Evolutionary conservation across 2,888 invertebrate species (phyloP).

Genomic region (Furcula furcula): DNA sequence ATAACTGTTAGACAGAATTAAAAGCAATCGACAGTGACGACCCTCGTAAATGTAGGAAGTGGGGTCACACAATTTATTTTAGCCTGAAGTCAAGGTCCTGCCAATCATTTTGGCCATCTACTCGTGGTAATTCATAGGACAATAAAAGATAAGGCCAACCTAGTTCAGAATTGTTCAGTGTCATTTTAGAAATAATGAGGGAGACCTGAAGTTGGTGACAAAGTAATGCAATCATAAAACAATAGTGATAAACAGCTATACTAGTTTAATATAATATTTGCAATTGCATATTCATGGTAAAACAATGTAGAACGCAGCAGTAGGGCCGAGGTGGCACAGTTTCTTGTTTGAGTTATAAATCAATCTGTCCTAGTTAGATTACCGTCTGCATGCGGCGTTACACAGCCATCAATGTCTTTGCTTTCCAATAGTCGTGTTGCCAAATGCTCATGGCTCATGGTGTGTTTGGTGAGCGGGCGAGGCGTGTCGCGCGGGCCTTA

Average conservation of each 20-base stretch:
- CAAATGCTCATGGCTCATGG: conserved; percentile 51
- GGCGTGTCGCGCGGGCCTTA: conserved; percentile 28
- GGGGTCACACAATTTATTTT: conserved; percentile 74
- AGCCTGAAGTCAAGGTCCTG: conserved; percentile 73
- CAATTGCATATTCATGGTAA: conserved; percentile 62
- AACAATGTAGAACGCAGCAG: conserved; percentile 65
- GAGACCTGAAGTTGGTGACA: conserved; percentile 1
- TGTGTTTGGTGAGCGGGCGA: conserved; percentile 38
- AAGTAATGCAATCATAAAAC: not conserved
- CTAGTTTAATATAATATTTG: conserved; percentile 47
- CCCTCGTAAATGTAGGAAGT: conserved; percentile 71
- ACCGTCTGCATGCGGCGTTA: conserved; percentile 57
- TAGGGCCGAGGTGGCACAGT: conserved; percentile 76
- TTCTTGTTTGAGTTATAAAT: conserved; percentile 75
- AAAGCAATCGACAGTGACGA: conserved; percentile 63
- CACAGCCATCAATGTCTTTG: conserved; percentile 57
- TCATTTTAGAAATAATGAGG: conserved; percentile 20
- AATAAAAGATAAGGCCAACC: conserved; percentile 68
- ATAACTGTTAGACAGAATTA: conserved; percentile 46
- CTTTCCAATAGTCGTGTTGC: conserved; percentile 66
- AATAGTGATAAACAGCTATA: conserved; percentile 16
- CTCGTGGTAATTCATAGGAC: conserved; percentile 69
- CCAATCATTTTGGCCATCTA: conserved; percentile 74
- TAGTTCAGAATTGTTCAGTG: conserved; percentile 29
- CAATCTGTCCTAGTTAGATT: conserved; percentile 75